Conservation (phyloP, 2,888 invertebrate genomes). For the Crepidodera aurea region DNA sequence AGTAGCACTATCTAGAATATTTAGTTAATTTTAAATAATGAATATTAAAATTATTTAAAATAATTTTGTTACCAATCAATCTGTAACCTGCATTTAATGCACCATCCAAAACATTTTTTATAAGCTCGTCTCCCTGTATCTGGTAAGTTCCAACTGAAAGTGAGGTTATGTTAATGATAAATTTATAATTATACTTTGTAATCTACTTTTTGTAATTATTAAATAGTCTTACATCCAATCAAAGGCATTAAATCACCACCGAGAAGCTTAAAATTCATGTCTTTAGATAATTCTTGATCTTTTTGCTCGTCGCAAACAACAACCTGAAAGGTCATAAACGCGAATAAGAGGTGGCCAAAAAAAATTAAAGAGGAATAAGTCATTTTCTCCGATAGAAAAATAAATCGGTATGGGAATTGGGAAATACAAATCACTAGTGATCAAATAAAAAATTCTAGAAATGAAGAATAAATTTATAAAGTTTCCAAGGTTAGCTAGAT, state of each 20-base stretch:
- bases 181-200: not conserved
- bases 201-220: slow-evolving; percentile 8
- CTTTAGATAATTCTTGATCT: slow-evolving; percentile 36
- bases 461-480: not conserved
- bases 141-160: slow-evolving; percentile 72
- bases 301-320: not conserved
- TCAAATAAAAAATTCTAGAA: not conserved
- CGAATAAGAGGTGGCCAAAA: not conserved
- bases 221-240: slow-evolving; percentile 63
- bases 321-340: not conserved
- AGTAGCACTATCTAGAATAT: slow-evolving; percentile 3
- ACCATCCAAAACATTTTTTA: slow-evolving; percentile 67
- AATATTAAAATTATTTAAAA: not conserved
- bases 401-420: not conserved
- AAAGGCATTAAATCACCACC: slow-evolving; percentile 66
- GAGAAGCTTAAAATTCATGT: slow-evolving; percentile 54
- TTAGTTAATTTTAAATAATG: not conserved
- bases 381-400: not conserved
- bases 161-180: slow-evolving; percentile 7
- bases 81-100: slow-evolving; percentile 75
- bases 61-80: slow-evolving; percentile 68
- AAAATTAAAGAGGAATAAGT: not conserved
- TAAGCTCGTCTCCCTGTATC: slow-evolving; percentile 64
- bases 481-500: not conserved
- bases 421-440: not conserved